Evolutionary conservation across 2,888 invertebrate species (phyloP).

Genomic region (Ochlodes sylvanus): DNA sequence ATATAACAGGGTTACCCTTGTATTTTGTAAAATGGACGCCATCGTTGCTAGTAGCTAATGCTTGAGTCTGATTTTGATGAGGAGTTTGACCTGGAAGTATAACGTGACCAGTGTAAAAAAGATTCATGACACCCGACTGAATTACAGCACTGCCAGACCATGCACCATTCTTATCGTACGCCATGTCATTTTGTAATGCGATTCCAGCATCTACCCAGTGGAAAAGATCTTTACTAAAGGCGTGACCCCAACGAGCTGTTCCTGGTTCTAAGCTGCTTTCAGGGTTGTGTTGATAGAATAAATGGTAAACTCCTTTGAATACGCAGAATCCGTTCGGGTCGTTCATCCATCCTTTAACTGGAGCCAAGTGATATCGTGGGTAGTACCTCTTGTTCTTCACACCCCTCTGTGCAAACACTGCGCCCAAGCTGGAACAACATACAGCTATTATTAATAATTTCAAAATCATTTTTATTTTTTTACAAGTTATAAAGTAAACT

Average conservation of each 20-base stretch:
- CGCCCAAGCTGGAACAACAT: slow-evolving; percentile 46
- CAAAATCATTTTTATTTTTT: slow-evolving; percentile 12
- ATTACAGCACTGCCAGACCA: slow-evolving; percentile 79
- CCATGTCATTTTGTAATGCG: slow-evolving; percentile 72
- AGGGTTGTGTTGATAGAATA: slow-evolving; percentile 82
- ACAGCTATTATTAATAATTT: slow-evolving; percentile 48
- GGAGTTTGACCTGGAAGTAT: slow-evolving; percentile 56
- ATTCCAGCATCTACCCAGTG: slow-evolving; percentile 76
- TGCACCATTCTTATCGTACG: slow-evolving; percentile 68
- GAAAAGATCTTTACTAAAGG: slow-evolving; percentile 71
- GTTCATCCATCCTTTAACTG: slow-evolving; percentile 79
- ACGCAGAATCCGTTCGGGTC: slow-evolving; percentile 82
- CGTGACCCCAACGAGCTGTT: slow-evolving; percentile 81
- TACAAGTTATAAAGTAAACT: neutral
- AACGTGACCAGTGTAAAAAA: slow-evolving; percentile 72
- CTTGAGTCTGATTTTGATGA: slow-evolving; percentile 63
- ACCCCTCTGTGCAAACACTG: slow-evolving; percentile 9
- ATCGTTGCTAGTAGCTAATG: slow-evolving; percentile 64
- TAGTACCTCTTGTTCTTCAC: slow-evolving; percentile 53
- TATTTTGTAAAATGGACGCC: slow-evolving; percentile 65
- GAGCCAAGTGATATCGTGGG: slow-evolving; percentile 67
- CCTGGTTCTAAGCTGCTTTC: slow-evolving; percentile 60
- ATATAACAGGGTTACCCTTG: slow-evolving; percentile 64
- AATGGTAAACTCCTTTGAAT: slow-evolving; percentile 68
- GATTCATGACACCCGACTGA: slow-evolving; percentile 62